phyloP scores from a whole-genome alignment of 2,113 vertebrate genomes.

The Rattus norvegicus region DNA sequence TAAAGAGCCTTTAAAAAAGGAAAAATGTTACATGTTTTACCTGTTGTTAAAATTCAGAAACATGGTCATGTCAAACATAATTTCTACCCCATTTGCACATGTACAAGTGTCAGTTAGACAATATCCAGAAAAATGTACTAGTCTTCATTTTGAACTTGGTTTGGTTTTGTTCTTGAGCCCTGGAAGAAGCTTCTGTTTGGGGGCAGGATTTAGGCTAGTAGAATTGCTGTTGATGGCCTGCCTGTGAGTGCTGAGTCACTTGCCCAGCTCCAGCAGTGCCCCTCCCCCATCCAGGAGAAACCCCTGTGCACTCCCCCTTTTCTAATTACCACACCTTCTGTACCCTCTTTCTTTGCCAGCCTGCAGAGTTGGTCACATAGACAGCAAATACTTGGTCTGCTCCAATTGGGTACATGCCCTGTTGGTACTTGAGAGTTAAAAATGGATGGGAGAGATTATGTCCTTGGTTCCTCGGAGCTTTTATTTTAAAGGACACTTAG shows the following conservation, averaged over 20 bases:
- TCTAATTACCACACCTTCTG: neutral
- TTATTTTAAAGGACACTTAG: neutral
- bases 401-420: neutral
- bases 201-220: neutral
- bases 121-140: neutral
- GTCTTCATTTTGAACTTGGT: neutral
- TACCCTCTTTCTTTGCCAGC: neutral
- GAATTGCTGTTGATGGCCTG: neutral
- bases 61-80: neutral
- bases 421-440: neutral
- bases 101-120: neutral
- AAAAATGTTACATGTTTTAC: constrained; percentile 1
- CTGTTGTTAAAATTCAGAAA: constrained; percentile 25
- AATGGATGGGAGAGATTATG: neutral
- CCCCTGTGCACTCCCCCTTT: neutral
- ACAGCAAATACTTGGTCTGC: neutral
- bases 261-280: neutral
- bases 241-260: neutral
- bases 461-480: neutral
- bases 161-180: constrained; percentile 47
- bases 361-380: neutral
- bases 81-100: neutral
- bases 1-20: neutral
- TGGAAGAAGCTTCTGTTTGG: neutral
- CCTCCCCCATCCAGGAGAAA: neutral